A percentile compares a stretch with the other conserved stretches of the same genome.
These are phyloP conservation scores for Eulemur mongoz DNA, from an alignment of 2,797 vertebrate genomes.

Conservation along the genomic window DNA sequence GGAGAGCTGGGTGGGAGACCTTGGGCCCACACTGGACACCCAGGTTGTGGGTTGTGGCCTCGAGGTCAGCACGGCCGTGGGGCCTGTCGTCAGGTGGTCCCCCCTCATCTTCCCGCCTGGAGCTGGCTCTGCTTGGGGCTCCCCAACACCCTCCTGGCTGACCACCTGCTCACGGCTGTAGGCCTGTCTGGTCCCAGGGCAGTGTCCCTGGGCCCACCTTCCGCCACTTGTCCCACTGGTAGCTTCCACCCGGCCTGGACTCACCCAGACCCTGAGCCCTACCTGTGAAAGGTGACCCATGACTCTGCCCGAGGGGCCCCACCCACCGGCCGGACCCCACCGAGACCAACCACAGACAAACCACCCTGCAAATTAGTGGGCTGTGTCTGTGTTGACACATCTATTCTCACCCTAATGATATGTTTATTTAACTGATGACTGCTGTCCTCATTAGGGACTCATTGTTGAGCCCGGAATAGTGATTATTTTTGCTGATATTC, in stretches of 20 bases:
- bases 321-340: neutral
- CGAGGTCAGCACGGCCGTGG: neutral
- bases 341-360: neutral
- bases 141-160: neutral
- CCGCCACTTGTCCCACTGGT: too few relatives aligned
- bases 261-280: neutral
- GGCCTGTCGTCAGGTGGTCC: neutral
- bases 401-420: slow-evolving; percentile 61
- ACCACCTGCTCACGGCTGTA: too few relatives aligned
- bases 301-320: neutral
- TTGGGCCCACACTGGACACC: too few relatives aligned
- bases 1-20: too few relatives aligned
- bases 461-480: slow-evolving; percentile 72
- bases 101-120: neutral
- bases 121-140: neutral
- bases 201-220: neutral
- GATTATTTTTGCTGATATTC: slow-evolving; percentile 79
- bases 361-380: slow-evolving; percentile 58
- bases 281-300: neutral
- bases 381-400: slow-evolving; percentile 66
- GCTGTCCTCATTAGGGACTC: slow-evolving; percentile 74
- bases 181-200: neutral
- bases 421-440: slow-evolving; percentile 76
- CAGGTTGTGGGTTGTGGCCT: neutral
- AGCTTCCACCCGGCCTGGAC: neutral